Base-by-base conservation (phyloP, 2,888 invertebrate species). In the Brassicogethes aeneus region DNA sequence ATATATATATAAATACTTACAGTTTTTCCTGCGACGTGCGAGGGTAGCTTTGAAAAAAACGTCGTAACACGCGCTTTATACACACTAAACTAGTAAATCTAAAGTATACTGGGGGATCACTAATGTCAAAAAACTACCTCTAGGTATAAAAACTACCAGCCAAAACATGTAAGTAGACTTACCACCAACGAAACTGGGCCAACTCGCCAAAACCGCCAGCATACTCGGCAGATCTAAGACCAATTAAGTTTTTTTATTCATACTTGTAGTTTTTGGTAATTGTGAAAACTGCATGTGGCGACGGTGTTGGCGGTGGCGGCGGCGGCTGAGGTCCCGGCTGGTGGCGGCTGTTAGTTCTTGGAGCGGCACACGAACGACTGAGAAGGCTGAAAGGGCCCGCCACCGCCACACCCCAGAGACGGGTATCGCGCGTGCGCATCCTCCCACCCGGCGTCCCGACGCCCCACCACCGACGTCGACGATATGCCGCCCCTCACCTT, bases 351-450 rank as follows among this genome's bases (percentile, higher is more conserved):
- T 54, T 52, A 55, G 51, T 49, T 54, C 53, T 51, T 51, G 50
- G 54, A 51, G 44, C 47, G 60, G 57, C 60, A 60, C 65, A 64
- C 64, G 59, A 57, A 55, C 57, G 57, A 66, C 66, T 66, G 64
- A 58, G 61, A 63, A 56, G 57, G 55, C 50, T 55, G 57, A 59
- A 54, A 49, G 56, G 56, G 53, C 57, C 57, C 61, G 59, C 57
- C 57, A 63, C 64, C 66, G 65, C 65, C 66, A 65, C 66, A 66
- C 66, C 66, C 66, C 65, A 64, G 52, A 46, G 53, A 42, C 51
- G 53, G 44, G 42, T 48, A 62, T 51, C 58, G 63, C 66, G 66
- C 63, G 61, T 61, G 63, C 66, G 65, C 56, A 59, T 48, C 47
- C 52, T 54, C 54, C 52, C 47, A 56, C 51, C 3, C 32, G 10